A percentile compares a stretch with the other conserved stretches of the same genome.
phyloP scores from a whole-genome alignment of 1,140 invertebrate species.

The Procambarus clarkii region DNA sequence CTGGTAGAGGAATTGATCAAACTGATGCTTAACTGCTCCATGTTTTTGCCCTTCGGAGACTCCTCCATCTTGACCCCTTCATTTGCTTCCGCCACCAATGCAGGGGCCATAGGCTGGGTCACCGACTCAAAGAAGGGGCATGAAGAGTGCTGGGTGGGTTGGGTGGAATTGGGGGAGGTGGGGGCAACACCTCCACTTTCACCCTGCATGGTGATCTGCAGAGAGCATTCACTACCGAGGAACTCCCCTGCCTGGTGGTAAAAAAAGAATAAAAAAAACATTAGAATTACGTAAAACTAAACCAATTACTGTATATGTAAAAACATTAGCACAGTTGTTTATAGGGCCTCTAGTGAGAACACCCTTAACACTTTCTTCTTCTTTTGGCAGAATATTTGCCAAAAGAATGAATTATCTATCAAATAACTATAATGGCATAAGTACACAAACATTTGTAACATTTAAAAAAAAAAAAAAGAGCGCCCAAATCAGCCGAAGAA shows the following conservation, averaged over 20 bases:
- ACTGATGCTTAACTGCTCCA: constrained; percentile 58
- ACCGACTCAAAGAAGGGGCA: constrained; percentile 60
- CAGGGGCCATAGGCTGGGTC: constrained; percentile 66
- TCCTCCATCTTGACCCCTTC: constrained; percentile 57
- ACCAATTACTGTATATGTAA: too few species aligned
- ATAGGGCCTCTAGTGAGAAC: too few species aligned
- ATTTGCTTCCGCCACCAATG: constrained; percentile 60
- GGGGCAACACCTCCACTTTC: constrained; percentile 58
- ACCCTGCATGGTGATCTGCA: constrained; percentile 58
- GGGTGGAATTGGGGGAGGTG: constrained; percentile 56
- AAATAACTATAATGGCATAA: too few species aligned
- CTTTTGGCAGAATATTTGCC: too few species aligned
- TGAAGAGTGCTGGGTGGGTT: constrained; percentile 32
- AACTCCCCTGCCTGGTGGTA: constrained; percentile 28
- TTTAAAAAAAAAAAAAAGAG: too few species aligned
- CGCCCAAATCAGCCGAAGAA: too few species aligned
- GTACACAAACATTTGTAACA: too few species aligned
- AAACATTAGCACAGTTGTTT: too few species aligned
- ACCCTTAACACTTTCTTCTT: too few species aligned
- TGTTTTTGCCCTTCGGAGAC: constrained; percentile 61
- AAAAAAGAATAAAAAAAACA: not conserved
- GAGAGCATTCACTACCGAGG: constrained; percentile 52
- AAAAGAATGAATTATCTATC: too few species aligned
- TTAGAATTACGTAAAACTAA: too few species aligned
- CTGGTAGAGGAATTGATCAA: constrained; percentile 38